phyloP scores from a whole-genome alignment of 1,140 invertebrate species.

The Agrypnia vestita region DNA sequence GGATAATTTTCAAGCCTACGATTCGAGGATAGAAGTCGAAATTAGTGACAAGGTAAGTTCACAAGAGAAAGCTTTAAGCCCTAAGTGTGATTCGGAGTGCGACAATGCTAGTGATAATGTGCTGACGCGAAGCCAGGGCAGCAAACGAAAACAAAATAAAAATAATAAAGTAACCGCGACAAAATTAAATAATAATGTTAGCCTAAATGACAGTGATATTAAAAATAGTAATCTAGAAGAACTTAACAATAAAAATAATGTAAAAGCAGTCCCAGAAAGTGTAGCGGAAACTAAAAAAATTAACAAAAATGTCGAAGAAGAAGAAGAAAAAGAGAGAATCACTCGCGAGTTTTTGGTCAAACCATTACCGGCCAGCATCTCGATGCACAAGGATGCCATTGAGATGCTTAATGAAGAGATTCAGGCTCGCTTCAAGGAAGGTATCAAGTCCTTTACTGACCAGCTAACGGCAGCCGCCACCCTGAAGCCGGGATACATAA shows the following conservation, averaged over 20 bases:
- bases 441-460: slow-evolving; percentile 58
- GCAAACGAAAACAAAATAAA: slow-evolving; percentile 56
- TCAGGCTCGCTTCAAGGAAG: slow-evolving; percentile 59
- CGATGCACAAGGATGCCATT: slow-evolving; percentile 54
- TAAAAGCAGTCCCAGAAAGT: slow-evolving; percentile 63
- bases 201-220: slow-evolving; percentile 56
- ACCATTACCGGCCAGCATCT: slow-evolving; percentile 24
- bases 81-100: slow-evolving; percentile 42
- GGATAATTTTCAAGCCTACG: slow-evolving; percentile 11
- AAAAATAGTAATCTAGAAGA: slow-evolving; percentile 57
- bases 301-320: slow-evolving; percentile 27
- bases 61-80: slow-evolving; percentile 58
- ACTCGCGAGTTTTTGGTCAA: slow-evolving; percentile 28
- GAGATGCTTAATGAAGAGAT: slow-evolving; percentile 60
- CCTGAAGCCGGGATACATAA: slow-evolving; percentile 56
- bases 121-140: slow-evolving; percentile 41
- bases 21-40: slow-evolving; percentile 63
- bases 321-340: slow-evolving; percentile 24
- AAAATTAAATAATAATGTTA: slow-evolving; percentile 51
- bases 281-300: slow-evolving; percentile 64
- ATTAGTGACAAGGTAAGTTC: slow-evolving; percentile 62
- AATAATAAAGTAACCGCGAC: slow-evolving; percentile 45
- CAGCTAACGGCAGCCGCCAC: slow-evolving; percentile 56
- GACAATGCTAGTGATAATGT: slow-evolving; percentile 27
- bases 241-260: slow-evolving; percentile 17